These are phyloP conservation scores for Eupsilia transversa DNA, from an alignment of 2,888 invertebrate species.

Conservation along the genomic window DNA sequence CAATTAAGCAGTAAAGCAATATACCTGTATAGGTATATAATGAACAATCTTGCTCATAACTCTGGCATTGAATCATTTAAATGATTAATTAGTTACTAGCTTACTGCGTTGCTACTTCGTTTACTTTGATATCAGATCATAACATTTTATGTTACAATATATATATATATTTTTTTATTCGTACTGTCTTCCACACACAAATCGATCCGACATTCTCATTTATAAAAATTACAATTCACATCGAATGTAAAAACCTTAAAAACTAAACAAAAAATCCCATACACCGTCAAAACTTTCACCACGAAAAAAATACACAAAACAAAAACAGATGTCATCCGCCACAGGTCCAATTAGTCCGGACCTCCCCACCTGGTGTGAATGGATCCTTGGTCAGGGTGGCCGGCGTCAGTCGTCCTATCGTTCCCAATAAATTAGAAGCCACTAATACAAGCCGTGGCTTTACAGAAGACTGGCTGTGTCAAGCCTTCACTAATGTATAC, in stretches of 20 bases:
- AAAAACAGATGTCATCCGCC: conserved; percentile 54
- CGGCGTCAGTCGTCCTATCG: conserved; percentile 89
- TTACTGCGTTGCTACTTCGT: conserved; percentile 35
- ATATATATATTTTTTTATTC: background rate
- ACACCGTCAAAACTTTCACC: conserved; percentile 51
- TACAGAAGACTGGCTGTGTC: conserved; percentile 90
- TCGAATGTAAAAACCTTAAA: background rate
- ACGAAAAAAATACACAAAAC: conserved; percentile 30
- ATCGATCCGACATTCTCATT: background rate
- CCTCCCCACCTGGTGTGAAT: conserved; percentile 84
- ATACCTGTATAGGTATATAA: conserved; percentile 29
- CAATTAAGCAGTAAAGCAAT: conserved; percentile 57
- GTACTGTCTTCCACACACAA: background rate
- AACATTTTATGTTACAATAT: background rate
- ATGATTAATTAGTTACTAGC: conserved; percentile 42
- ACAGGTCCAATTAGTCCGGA: conserved; percentile 66
- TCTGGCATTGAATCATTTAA: conserved; percentile 57
- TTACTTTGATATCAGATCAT: conserved; percentile 19
- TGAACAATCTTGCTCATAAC: conserved; percentile 40
- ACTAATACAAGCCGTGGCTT: conserved; percentile 89
- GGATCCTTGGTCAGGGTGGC: conserved; percentile 88
- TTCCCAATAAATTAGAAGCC: conserved; percentile 90
- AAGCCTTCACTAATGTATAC: conserved; percentile 89
- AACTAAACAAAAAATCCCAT: conserved; percentile 31
- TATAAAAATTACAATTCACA: background rate